These are phyloP conservation scores for Pelobates fuscus DNA, from an alignment of 2,113 vertebrate genomes.

Conservation along the genomic window DNA sequence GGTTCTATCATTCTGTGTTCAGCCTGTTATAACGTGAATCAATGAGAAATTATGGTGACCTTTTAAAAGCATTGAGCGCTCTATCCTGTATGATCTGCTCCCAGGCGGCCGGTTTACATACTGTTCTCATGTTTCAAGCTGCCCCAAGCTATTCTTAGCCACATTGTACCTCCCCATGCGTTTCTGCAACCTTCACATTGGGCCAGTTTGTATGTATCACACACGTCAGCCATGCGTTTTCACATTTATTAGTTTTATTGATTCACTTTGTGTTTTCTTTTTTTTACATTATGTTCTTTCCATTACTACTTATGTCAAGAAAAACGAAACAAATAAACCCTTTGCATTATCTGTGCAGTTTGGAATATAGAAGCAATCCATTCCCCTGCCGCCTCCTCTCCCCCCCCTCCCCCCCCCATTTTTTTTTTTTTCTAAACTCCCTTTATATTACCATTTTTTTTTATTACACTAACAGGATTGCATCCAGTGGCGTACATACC, in stretches of 20 bases:
- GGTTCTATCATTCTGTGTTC: not conserved
- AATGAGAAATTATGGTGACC: constrained; percentile 19
- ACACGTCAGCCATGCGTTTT: not conserved
- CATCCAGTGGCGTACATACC: too few species aligned
- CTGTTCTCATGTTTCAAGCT: constrained; percentile 25
- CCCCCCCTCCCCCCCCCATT: too few species aligned
- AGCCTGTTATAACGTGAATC: not conserved
- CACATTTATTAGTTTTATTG: not conserved
- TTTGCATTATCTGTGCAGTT: too few species aligned
- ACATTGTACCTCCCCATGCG: constrained; percentile 16
- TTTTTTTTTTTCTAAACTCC: too few species aligned
- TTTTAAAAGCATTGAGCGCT: constrained; percentile 6
- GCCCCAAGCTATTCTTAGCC: constrained; percentile 32
- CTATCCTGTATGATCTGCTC: not conserved
- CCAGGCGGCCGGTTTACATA: constrained; percentile 28
- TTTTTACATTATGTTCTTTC: too few species aligned
- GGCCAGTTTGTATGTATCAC: not conserved
- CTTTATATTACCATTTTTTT: too few species aligned
- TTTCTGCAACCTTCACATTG: constrained; percentile 8
- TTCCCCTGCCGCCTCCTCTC: too few species aligned
- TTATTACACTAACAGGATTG: too few species aligned
- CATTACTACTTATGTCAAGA: too few species aligned
- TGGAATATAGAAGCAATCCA: too few species aligned
- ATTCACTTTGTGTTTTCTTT: too few species aligned
- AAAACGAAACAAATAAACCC: too few species aligned